Evolutionary conservation across 2,113 vertebrate species (phyloP).

Genomic region (Montifringilla adamsi): DNA sequence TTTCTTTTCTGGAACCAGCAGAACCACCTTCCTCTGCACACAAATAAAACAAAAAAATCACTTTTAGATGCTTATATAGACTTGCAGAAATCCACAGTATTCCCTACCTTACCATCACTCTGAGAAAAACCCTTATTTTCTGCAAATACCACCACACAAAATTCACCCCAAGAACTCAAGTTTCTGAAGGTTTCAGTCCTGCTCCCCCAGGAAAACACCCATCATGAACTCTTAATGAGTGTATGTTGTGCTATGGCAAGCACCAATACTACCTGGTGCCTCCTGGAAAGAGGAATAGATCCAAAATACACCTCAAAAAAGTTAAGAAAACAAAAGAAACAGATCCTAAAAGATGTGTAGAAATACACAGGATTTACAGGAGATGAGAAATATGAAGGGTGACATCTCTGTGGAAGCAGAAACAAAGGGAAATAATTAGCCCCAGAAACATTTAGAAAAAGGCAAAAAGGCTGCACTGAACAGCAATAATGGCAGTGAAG

Average conservation of each 20-base stretch:
- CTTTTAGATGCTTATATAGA: background rate
- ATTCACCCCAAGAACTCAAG: background rate
- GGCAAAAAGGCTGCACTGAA: background rate
- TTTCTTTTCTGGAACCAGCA: background rate
- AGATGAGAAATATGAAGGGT: background rate
- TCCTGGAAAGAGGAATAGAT: background rate
- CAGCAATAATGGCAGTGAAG: background rate
- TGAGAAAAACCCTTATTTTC: background rate
- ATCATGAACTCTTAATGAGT: background rate
- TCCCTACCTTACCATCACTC: background rate
- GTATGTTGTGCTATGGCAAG: background rate
- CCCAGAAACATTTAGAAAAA: background rate
- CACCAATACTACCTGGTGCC: background rate
- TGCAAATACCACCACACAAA: background rate
- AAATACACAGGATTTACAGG: background rate
- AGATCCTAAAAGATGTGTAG: background rate
- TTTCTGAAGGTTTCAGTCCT: background rate
- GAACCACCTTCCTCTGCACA: background rate
- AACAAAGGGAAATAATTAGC: background rate
- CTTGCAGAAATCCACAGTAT: background rate
- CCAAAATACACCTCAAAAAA: background rate
- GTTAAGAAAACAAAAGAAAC: background rate
- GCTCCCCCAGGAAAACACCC: background rate
- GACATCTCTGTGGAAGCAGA: background rate
- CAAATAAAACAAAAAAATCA: background rate